Conservation (phyloP, 2,113 vertebrate species). For the Cyprinodon tularosa region DNA sequence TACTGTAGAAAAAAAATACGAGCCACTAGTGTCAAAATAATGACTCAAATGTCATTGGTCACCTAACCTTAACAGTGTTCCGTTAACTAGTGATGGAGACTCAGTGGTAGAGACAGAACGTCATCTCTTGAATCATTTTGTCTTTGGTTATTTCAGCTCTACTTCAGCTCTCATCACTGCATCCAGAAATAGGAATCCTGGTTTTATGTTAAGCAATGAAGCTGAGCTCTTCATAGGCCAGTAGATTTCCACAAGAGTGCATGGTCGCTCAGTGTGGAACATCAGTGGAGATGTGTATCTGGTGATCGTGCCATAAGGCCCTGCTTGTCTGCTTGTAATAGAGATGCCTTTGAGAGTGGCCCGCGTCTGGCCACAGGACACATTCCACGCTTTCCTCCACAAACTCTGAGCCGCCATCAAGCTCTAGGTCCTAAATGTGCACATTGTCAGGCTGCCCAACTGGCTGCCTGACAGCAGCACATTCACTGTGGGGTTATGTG, state of each 20-base stretch:
- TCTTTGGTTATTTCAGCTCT: background rate
- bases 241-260: slow-evolving; percentile 71
- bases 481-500: slow-evolving; percentile 66
- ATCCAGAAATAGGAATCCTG: slow-evolving; percentile 10
- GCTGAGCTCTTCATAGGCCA: slow-evolving; percentile 30
- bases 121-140: background rate
- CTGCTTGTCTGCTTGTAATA: slow-evolving; percentile 73
- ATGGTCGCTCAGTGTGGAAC: slow-evolving; percentile 43
- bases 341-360: slow-evolving; percentile 77
- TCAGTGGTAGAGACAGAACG: background rate
- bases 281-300: slow-evolving; percentile 45
- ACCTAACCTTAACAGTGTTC: background rate
- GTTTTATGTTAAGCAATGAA: slow-evolving; percentile 8
- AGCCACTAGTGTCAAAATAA: too few relatives aligned
- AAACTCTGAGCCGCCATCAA: slow-evolving; percentile 58
- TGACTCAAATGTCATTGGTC: background rate
- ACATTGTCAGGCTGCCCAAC: slow-evolving; percentile 70
- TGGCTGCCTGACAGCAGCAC: slow-evolving; percentile 65
- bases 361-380: slow-evolving; percentile 60
- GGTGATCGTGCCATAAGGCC: slow-evolving; percentile 72
- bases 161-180: slow-evolving; percentile 7
- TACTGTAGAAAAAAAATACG: too few relatives aligned
- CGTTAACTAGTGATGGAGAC: background rate
- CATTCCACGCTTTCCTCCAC: slow-evolving; percentile 74
- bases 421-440: slow-evolving; percentile 71